Percentiles rank a stretch among this genome's conserved stretches.
These are phyloP conservation scores for Lucilia cuprina DNA, from an alignment of 1,140 invertebrate genomes.

Conservation along the genomic window DNA sequence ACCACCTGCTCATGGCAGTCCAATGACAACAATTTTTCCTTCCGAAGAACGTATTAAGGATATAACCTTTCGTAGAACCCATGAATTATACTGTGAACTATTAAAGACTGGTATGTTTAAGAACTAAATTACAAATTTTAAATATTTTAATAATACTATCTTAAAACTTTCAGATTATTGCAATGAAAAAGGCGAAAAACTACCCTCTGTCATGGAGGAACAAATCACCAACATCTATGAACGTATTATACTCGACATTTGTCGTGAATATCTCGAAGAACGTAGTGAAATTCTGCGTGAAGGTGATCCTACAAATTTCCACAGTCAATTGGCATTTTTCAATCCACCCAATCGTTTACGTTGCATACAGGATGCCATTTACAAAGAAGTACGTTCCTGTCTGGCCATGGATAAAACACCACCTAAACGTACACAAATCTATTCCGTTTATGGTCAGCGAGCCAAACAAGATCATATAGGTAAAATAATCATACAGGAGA, in stretches of 20 bases:
- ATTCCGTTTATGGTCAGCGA: conserved; percentile 42
- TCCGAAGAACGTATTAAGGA: conserved; percentile 46
- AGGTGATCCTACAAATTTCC: conserved; percentile 38
- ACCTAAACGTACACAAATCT: conserved; percentile 36
- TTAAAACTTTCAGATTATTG: conserved; percentile 34
- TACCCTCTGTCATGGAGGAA: conserved; percentile 43
- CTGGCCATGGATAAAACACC: conserved; percentile 40
- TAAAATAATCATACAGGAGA: conserved; percentile 45
- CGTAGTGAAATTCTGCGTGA: conserved; percentile 36
- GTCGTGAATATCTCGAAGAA: conserved; percentile 45
- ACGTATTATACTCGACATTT: conserved; percentile 47
- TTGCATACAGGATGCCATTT: conserved; percentile 42
- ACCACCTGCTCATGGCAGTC: conserved; percentile 46
- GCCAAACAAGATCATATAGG: conserved; percentile 44
- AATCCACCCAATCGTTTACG: conserved; percentile 45
- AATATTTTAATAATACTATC: conserved; percentile 15
- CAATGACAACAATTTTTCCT: conserved; percentile 49
- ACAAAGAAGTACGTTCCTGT: conserved; percentile 41
- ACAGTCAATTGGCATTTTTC: conserved; percentile 42
- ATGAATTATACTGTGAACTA: conserved; percentile 44
- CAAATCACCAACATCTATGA: conserved; percentile 50
- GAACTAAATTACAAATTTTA: neutral
- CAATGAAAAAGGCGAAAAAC: conserved; percentile 38
- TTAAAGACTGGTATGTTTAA: conserved; percentile 41
- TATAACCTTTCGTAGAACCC: conserved; percentile 43